These are phyloP conservation scores for Acomys russatus DNA, from an alignment of 2,797 vertebrate species.

Conservation along the genomic window DNA sequence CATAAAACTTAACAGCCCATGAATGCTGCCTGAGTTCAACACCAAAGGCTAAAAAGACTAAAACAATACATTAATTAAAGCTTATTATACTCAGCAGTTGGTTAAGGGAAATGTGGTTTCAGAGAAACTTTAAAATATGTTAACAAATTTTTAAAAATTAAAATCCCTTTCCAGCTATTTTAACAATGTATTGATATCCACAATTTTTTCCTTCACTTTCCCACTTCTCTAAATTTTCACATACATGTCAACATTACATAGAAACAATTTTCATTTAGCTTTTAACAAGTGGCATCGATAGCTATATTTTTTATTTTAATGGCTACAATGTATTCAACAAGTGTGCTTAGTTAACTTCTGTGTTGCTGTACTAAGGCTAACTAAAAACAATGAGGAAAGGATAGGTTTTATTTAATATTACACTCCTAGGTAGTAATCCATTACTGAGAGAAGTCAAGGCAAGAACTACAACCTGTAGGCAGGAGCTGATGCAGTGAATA, in stretches of 20 bases:
- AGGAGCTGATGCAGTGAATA: not conserved
- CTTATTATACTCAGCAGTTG: slow-evolving; percentile 80
- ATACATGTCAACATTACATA: not conserved
- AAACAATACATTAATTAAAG: slow-evolving; percentile 86
- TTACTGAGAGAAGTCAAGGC: not conserved
- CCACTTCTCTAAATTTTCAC: not conserved
- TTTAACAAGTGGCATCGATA: slow-evolving; percentile 7
- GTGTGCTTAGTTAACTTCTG: not conserved
- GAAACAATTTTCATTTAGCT: not conserved
- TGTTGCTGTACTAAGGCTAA: not conserved
- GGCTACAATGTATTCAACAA: not conserved
- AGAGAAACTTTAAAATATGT: slow-evolving; percentile 34
- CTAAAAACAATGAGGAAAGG: not conserved
- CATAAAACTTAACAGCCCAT: slow-evolving; percentile 87
- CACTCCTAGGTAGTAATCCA: not conserved
- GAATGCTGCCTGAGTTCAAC: slow-evolving; percentile 77
- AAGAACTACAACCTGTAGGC: no score
- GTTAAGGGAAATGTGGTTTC: slow-evolving; percentile 39
- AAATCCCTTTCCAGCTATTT: not conserved
- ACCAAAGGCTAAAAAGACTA: slow-evolving; percentile 83
- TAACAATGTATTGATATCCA: not conserved
- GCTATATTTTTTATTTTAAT: slow-evolving; percentile 47
- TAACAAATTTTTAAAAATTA: slow-evolving; percentile 1
- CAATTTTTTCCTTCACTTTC: not conserved
- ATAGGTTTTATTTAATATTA: not conserved